Conservation (phyloP, 2,113 vertebrate genomes). For the Haemorhous mexicanus region DNA sequence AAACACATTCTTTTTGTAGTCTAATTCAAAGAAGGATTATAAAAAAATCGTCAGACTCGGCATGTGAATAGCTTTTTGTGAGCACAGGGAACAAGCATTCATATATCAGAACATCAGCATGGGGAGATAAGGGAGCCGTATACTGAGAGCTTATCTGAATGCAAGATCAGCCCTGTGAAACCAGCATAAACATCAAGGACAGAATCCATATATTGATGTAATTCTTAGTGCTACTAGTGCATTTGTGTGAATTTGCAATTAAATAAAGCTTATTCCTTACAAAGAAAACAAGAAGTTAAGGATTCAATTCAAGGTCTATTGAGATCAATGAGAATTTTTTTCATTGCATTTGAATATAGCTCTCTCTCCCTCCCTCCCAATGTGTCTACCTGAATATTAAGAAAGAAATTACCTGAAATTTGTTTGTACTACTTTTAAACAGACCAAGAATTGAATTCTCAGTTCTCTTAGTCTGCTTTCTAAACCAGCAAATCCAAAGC, state of each 20-base stretch:
- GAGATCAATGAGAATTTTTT: constrained; percentile 13
- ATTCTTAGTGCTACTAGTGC: constrained; percentile 22
- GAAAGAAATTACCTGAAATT: constrained; percentile 12
- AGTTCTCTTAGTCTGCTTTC: background rate
- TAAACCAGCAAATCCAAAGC: background rate
- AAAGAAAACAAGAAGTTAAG: constrained; percentile 54
- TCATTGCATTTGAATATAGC: background rate
- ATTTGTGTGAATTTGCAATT: constrained; percentile 50
- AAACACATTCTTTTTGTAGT: constrained; percentile 40
- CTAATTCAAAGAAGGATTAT: constrained; percentile 54
- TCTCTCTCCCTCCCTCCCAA: background rate
- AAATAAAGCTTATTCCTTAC: constrained; percentile 50
- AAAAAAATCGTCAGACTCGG: background rate
- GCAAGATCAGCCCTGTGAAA: constrained; percentile 51
- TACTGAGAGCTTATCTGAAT: constrained; percentile 39
- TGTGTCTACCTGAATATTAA: background rate
- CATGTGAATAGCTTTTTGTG: constrained; percentile 55
- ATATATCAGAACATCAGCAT: constrained; percentile 52
- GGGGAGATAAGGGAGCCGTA: constrained; percentile 49
- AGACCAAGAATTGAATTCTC: background rate
- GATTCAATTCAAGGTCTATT: constrained; percentile 24
- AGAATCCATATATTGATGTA: constrained; percentile 60
- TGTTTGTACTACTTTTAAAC: background rate
- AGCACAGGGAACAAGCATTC: background rate
- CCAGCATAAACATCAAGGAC: constrained; percentile 49